Evolutionary conservation across 2,113 vertebrate genomes (phyloP).

Genomic region (Eretmodus cyanostictus): DNA sequence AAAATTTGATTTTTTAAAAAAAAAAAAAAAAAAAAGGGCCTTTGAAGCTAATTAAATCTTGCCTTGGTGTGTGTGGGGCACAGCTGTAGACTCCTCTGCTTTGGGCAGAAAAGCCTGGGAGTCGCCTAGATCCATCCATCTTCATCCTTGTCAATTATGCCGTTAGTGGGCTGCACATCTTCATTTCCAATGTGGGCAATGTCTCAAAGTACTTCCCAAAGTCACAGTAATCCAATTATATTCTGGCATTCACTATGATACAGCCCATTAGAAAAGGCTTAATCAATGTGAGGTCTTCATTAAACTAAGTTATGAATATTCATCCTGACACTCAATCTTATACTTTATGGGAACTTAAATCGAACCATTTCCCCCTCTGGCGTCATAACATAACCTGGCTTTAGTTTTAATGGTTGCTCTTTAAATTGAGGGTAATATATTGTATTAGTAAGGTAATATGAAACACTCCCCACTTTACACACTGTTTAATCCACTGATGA

Average conservation of each 20-base stretch:
- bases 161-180: constrained; percentile 48
- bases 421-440: constrained; percentile 10
- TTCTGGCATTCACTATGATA: constrained; percentile 39
- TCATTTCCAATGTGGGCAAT: constrained; percentile 56
- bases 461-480: constrained; percentile 1
- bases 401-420: constrained; percentile 15
- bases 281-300: constrained; percentile 69
- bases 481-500: not conserved
- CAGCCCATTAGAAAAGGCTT: constrained; percentile 57
- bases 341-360: constrained; percentile 38
- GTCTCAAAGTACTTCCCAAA: constrained; percentile 66
- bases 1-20: too few species aligned
- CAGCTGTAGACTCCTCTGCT: constrained; percentile 29
- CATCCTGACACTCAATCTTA: constrained; percentile 39
- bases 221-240: constrained; percentile 69
- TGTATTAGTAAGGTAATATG: constrained; percentile 10
- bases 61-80: not conserved
- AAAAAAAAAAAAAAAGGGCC: not conserved
- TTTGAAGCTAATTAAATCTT: constrained; percentile 35
- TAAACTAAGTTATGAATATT: constrained; percentile 63
- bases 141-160: constrained; percentile 68
- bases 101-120: constrained; percentile 24
- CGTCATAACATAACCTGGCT: constrained; percentile 42
- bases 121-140: constrained; percentile 52
- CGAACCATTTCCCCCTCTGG: constrained; percentile 20